Evolutionary conservation across 1,140 invertebrate species (phyloP).

Genomic region (Bombus cullumanus): DNA sequence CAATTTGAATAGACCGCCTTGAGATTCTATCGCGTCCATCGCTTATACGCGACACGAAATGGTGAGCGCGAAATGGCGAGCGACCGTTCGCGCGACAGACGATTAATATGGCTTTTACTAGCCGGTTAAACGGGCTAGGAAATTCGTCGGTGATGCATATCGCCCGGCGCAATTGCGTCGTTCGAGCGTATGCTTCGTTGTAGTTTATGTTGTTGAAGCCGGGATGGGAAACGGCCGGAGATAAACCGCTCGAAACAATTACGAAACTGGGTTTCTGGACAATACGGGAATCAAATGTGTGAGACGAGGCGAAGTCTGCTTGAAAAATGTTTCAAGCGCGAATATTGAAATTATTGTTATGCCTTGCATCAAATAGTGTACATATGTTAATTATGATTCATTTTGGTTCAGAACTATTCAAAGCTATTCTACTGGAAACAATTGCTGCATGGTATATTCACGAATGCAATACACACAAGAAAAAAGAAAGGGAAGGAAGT

Average conservation of each 20-base stretch:
- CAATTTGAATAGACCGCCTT: background rate
- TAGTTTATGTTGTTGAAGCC: background rate
- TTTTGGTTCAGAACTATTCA: background rate
- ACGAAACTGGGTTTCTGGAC: background rate
- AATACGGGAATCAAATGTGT: background rate
- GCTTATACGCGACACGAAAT: background rate
- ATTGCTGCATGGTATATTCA: background rate
- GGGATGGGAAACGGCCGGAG: background rate
- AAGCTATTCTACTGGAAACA: background rate
- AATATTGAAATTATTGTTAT: too few relatives aligned
- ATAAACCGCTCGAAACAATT: background rate
- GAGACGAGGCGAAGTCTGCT: background rate
- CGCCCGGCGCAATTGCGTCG: background rate
- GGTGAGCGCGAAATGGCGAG: background rate
- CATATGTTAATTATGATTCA: too few relatives aligned
- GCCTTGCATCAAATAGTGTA: too few relatives aligned
- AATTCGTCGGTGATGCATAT: constrained; percentile 3
- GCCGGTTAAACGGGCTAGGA: background rate
- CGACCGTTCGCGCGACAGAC: background rate
- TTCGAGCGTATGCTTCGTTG: background rate
- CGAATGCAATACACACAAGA: background rate
- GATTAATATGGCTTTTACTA: constrained; percentile 21
- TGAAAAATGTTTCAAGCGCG: background rate
- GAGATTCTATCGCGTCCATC: background rate
- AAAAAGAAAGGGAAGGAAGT: background rate